Conservation (phyloP, 2,797 vertebrate genomes). For the Pitangus sulphuratus region DNA sequence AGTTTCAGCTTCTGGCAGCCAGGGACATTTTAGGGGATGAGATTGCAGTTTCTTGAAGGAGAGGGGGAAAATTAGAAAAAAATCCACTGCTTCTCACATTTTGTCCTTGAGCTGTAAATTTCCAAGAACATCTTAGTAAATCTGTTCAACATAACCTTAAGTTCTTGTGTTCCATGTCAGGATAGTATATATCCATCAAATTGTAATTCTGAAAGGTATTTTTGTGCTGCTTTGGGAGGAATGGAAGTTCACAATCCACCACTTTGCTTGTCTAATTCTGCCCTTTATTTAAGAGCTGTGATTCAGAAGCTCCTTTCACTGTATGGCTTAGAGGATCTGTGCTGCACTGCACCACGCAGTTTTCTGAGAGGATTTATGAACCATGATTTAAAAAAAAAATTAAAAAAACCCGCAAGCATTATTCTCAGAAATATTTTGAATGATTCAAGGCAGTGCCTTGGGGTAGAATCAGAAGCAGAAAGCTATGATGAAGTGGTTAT, state of each 20-base stretch:
- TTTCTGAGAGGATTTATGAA: neutral
- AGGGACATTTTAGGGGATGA: neutral
- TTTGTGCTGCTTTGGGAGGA: neutral
- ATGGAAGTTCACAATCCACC: neutral
- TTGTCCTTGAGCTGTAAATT: constrained; percentile 67
- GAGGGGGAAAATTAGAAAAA: neutral
- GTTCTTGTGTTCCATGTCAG: constrained; percentile 32
- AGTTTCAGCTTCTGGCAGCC: neutral
- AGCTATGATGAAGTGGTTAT: neutral
- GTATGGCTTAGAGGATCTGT: neutral
- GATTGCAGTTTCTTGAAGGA: neutral
- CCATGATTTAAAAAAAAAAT: neutral
- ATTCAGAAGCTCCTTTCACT: neutral
- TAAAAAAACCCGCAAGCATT: neutral
- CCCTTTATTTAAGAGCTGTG: neutral
- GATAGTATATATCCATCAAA: neutral
- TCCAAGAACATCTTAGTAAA: constrained; percentile 64
- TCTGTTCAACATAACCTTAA: constrained; percentile 20
- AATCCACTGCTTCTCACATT: neutral
- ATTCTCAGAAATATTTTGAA: neutral
- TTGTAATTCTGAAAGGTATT: neutral
- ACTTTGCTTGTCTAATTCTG: constrained; percentile 28
- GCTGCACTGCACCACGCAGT: neutral
- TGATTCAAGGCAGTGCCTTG: neutral
- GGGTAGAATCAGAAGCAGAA: neutral